Evolutionary conservation across 2,113 vertebrate species (phyloP).

Genomic region (Alligator sinensis): DNA sequence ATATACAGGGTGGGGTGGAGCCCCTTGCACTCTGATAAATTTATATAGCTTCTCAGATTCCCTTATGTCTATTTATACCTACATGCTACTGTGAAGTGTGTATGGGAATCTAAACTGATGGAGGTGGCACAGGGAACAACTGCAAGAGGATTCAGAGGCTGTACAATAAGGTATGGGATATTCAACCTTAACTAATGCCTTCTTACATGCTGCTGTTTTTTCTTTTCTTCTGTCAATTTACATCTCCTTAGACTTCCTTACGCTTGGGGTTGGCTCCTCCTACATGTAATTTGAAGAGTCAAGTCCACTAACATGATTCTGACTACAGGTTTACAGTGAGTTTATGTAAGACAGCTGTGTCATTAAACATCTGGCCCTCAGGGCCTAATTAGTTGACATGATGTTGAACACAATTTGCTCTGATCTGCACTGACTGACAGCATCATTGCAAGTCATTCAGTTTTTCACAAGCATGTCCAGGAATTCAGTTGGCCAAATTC

Average conservation of each 20-base stretch:
- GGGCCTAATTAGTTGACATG: not conserved
- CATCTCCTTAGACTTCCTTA: not conserved
- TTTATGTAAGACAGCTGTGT: not conserved
- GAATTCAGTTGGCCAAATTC: fast-evolving
- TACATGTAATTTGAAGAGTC: not conserved
- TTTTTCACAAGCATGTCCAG: not conserved
- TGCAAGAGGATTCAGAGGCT: too few species aligned
- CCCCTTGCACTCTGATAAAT: not conserved
- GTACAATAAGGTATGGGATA: too few species aligned
- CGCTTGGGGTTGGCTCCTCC: not conserved
- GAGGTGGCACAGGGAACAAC: too few species aligned
- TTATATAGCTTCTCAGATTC: not conserved
- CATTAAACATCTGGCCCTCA: not conserved
- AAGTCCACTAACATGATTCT: not conserved
- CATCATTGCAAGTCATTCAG: not conserved
- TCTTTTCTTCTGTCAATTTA: too few species aligned
- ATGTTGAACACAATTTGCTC: fast-evolving
- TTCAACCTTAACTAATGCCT: too few species aligned
- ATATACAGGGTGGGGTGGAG: not conserved
- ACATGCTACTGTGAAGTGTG: too few species aligned
- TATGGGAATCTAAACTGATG: too few species aligned
- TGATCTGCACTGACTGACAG: not conserved
- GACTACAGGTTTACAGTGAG: not conserved
- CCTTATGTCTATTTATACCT: too few species aligned
- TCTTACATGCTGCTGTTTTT: too few species aligned